Evolutionary conservation across 1,140 invertebrate genomes (phyloP), one percentile per base, ranked within the genome.

Genomic region (Macrobrachium rosenbergii): DNA sequence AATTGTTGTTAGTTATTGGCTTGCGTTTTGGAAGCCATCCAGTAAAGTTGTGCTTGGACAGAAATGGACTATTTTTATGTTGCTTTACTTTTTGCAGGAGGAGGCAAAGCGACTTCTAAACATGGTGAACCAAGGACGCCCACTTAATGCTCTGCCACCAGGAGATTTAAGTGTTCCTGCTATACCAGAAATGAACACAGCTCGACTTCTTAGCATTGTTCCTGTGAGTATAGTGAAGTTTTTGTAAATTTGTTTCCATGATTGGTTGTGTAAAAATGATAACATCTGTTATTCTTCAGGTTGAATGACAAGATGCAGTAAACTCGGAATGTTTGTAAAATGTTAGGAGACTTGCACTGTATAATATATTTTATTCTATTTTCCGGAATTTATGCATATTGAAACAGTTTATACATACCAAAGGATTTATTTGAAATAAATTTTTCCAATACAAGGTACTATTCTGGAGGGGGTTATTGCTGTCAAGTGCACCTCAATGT

Each of bases 101-200:
- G 87, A 88, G 16, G 81, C 62, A 21, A 16, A 14, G 23, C 77
- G 43, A 23, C 28, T 88, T 19, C 60, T 88, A n/a, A 82, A 77
- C 28, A 83, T 83, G 73, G 77, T 88, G 6, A 69, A 79, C 14
- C 76, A 83, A 45, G 87, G 87, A 52, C 87, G 87, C 45, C 81
- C 87, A 23, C 82, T 88, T 12, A 88, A 78, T 63, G 80, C 80
- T 52, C 82, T 88, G 14, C 87, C 87, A 43, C 73, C 64, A 3
- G 87, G 87, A 52, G 87, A 88, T 28, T 82, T 88, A 45, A 8
- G 19, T 12, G 45, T 83, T 8, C 87, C 87, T 12, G 2, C 76
- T 14, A 69, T 88, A n/a, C 87, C 87, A 19, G 45, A 28, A 12
- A 62, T 84, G 8, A 75, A 12, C 23, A 45, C 81, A 23, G 77